phyloP scores from a whole-genome alignment of 2,113 vertebrate genomes.

The Psephotus haematonotus region DNA sequence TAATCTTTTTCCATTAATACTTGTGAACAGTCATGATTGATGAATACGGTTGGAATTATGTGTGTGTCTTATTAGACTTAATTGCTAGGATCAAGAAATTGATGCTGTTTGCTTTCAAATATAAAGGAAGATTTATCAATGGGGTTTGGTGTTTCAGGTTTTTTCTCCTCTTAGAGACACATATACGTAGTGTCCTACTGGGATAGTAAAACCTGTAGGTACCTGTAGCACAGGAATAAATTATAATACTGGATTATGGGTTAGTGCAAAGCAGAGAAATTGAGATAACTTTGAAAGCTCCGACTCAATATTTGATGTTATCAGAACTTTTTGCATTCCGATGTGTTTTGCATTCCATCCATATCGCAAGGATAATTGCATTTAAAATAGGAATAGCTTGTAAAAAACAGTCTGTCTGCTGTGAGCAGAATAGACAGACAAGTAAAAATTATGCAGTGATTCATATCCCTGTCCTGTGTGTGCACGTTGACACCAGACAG shows the following conservation, averaged over 20 bases:
- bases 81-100: background rate
- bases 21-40: background rate
- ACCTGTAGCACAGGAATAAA: background rate
- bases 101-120: background rate
- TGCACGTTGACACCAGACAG: background rate
- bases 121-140: background rate
- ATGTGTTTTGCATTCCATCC: background rate
- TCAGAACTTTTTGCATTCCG: background rate
- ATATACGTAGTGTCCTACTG: background rate
- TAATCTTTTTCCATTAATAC: background rate
- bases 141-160: background rate
- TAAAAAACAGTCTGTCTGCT: background rate
- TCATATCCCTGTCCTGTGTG: background rate
- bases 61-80: background rate
- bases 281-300: background rate
- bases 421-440: background rate
- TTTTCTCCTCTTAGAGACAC: background rate
- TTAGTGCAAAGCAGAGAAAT: background rate
- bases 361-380: background rate
- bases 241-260: background rate
- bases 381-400: background rate
- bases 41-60: background rate
- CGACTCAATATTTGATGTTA: background rate
- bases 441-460: background rate
- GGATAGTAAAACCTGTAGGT: background rate